phyloP scores from a whole-genome alignment of 2,797 vertebrate species.

The Premnoplex brunnescens region DNA sequence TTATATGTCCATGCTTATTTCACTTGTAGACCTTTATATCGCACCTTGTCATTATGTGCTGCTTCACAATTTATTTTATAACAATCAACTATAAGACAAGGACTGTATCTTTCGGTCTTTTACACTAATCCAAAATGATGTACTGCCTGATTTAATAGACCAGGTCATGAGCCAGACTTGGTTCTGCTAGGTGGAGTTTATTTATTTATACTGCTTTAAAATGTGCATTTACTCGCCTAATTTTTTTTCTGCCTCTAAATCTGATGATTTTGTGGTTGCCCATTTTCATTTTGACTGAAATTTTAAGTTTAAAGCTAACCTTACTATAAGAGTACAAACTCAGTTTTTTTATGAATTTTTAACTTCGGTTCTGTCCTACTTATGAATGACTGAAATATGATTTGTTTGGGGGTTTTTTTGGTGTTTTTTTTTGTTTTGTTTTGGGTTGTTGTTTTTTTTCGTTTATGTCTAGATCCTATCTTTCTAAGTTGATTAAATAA shows the following conservation, averaged over 20 bases:
- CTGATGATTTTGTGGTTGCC: neutral
- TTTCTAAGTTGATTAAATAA: neutral
- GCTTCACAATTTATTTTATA: conserved; percentile 18
- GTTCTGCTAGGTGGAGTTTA: neutral
- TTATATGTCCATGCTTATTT: conserved; percentile 37
- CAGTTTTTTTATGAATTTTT: neutral
- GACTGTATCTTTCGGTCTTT: neutral
- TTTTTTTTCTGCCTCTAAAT: neutral
- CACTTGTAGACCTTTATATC: conserved; percentile 20
- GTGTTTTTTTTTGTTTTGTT: too few species aligned
- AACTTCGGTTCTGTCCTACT: neutral
- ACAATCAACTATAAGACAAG: neutral
- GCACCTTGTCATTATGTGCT: conserved; percentile 11
- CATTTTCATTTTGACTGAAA: neutral
- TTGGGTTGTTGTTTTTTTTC: neutral
- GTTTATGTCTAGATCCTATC: neutral
- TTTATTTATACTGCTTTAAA: conserved; percentile 9
- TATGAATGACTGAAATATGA: neutral
- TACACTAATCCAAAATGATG: neutral
- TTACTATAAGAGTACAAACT: neutral
- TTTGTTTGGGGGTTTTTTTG: too few species aligned
- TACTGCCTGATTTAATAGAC: conserved; percentile 17
- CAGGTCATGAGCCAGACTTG: neutral
- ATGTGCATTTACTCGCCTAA: neutral
- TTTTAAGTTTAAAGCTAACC: neutral